A percentile compares a stretch with the other conserved stretches of the same genome.
phyloP scores from a whole-genome alignment of 1,140 invertebrate genomes.

The Drosophila parvula region DNA sequence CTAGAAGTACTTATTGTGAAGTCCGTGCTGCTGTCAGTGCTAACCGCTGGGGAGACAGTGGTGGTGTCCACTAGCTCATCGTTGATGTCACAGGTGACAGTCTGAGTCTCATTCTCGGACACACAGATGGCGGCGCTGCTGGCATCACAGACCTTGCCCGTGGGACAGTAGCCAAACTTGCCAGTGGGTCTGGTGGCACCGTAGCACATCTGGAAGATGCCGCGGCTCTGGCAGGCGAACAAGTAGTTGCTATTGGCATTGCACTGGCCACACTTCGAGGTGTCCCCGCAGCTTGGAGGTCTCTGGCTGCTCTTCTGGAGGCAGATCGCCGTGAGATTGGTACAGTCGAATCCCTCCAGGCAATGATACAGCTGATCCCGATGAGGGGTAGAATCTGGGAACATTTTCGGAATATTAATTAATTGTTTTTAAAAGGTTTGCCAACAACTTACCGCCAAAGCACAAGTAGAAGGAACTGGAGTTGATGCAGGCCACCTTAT shows the following conservation, averaged over 20 bases:
- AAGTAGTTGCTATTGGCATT: constrained; percentile 70
- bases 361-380: constrained; percentile 65
- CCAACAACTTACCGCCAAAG: constrained; percentile 61
- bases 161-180: constrained; percentile 62
- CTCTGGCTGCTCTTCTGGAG: constrained; percentile 67
- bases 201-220: constrained; percentile 79
- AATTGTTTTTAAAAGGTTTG: background rate
- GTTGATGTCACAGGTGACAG: constrained; percentile 65
- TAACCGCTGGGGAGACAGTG: constrained; percentile 5
- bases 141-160: constrained; percentile 68
- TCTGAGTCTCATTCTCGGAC: background rate
- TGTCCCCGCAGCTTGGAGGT: constrained; percentile 72
- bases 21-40: constrained; percentile 12
- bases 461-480: constrained; percentile 78
- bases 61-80: constrained; percentile 54
- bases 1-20: background rate
- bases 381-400: constrained; percentile 46
- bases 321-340: constrained; percentile 67
- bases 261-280: constrained; percentile 71
- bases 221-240: constrained; percentile 72
- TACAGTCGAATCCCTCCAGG: constrained; percentile 71
- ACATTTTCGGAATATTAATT: background rate
- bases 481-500: constrained; percentile 75
- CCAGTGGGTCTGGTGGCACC: constrained; percentile 67
- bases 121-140: constrained; percentile 67